Base-by-base conservation (phyloP, 2,888 invertebrate species). In the Xylophagus ater region DNA sequence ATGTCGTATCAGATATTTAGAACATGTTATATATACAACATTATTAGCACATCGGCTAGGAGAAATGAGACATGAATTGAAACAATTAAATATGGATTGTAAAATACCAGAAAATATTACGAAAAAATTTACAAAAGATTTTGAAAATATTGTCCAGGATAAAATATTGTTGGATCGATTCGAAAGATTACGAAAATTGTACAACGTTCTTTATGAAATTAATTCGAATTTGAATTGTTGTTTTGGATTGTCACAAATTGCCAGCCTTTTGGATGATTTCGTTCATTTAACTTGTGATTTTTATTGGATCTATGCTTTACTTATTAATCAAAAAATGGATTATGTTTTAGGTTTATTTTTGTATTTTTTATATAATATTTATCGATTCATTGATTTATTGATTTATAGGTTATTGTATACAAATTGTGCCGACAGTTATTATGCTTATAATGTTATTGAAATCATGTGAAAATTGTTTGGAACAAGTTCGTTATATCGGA, bases 211-310 rank as follows among this genome's bases (percentile, higher is more conserved):
- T 28, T 47, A 41, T 39, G 44, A 46, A 33, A 41, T 40, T 20
- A 44, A 42, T 6, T 23, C 31, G 14, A 37, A 42, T 14, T 31
- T 47, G 10, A 47, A 47, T 33, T 40, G 34, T 19, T 37, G 44
- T 14, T 44, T 47, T 35, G 44, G 46, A 3, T 31, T 42, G 4
- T 44, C 45, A 10, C 47, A 47, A 14, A 24, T 47, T 4, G 33
- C 34, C 15, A 46, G 43, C 35, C 40, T 47, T 34, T 34, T 46
- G 35, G 40, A 46, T 21, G 46, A 47, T 46, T 47, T 47, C 25
- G 41, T 47, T 34, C 45, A 47, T 29, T 17, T 47, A 12, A 47
- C 47, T 4, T 45, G 47, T 28, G 44, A 46, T 34, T 40, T 44
- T 8, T 46, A 47, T 36, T 40, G 42, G 37, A 37, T 46, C 24